phyloP scores from a whole-genome alignment of 2,797 vertebrate species.

The Pseudochirops corinnae region DNA sequence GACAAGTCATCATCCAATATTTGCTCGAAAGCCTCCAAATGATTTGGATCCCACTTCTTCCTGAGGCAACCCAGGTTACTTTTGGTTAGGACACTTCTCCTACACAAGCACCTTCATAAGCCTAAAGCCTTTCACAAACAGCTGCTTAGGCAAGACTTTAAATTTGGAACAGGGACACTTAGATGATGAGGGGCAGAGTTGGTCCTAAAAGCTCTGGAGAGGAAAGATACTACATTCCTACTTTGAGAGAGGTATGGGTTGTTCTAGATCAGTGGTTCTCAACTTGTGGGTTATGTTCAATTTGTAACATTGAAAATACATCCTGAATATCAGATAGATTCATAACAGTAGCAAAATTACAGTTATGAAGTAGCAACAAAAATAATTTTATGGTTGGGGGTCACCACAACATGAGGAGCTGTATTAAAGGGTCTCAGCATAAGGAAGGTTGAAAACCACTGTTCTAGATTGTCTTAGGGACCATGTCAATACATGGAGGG shows the following conservation, averaged over 20 bases:
- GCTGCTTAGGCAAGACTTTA: background rate
- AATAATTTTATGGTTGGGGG: too few species aligned
- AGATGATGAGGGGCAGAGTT: background rate
- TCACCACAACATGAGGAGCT: too few species aligned
- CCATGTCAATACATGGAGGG: background rate
- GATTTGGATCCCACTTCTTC: background rate
- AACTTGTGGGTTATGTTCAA: too few species aligned
- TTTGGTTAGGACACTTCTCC: background rate
- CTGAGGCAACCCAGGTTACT: background rate
- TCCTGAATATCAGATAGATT: too few species aligned
- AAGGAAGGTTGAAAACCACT: background rate
- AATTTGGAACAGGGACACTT: background rate
- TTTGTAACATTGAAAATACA: too few species aligned
- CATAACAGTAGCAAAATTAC: too few species aligned
- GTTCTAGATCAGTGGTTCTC: background rate
- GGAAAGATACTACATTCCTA: background rate
- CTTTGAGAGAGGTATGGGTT: background rate
- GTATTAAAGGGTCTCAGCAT: too few species aligned
- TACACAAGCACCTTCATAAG: background rate
- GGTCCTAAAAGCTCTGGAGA: background rate
- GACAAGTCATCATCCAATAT: background rate
- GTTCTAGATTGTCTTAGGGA: background rate
- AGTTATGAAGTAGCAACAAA: too few species aligned
- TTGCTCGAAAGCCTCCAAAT: background rate
- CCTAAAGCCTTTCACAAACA: background rate